These are phyloP conservation scores for Candidula unifasciata DNA, from an alignment of 2,888 invertebrate genomes.

Conservation along the genomic window DNA sequence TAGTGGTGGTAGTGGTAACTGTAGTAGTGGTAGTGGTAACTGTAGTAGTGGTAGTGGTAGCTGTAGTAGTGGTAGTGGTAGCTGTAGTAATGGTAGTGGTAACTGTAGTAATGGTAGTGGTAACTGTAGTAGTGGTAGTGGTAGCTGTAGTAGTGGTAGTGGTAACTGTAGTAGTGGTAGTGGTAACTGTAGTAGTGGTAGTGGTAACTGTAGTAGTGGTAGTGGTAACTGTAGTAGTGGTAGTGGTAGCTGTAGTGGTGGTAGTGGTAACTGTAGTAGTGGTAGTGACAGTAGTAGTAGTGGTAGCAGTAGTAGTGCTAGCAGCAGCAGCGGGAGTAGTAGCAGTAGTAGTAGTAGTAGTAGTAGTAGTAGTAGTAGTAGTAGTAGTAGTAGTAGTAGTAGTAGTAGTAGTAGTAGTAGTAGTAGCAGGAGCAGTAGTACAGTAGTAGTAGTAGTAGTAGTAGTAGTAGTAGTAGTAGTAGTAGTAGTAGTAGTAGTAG, in stretches of 20 bases:
- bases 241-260: no score
- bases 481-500: neutral
- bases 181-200: neutral
- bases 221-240: neutral
- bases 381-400: conserved; percentile 13
- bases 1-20: neutral
- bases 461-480: conserved; percentile 1
- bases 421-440: neutral
- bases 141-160: neutral
- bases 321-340: neutral
- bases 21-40: neutral
- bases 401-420: conserved; percentile 2
- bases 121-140: neutral
- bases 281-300: no score
- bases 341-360: conserved; percentile 9
- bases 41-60: neutral
- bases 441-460: neutral
- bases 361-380: conserved; percentile 8
- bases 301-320: neutral
- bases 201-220: neutral
- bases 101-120: no score
- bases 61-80: neutral
- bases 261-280: no score
- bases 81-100: neutral
- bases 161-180: neutral